phyloP scores from a whole-genome alignment of 1,140 invertebrate genomes.

The Ladona fulva region DNA sequence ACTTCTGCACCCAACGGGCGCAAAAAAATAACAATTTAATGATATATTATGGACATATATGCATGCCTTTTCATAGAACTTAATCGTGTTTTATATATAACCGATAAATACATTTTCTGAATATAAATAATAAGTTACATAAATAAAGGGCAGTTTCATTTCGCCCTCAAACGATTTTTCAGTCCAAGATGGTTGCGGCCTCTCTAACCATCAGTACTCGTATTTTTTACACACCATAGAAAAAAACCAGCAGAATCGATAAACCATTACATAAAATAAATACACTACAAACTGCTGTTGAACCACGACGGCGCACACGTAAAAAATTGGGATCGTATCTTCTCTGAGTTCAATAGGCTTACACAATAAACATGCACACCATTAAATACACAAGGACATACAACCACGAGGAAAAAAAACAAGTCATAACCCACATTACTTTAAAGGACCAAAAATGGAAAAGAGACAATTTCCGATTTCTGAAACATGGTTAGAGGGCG shows the following conservation, averaged over 20 bases:
- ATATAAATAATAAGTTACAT: slow-evolving; percentile 11
- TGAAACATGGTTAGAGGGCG: neutral
- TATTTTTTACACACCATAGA: neutral
- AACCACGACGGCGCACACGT: neutral
- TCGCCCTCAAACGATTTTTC: slow-evolving; percentile 4
- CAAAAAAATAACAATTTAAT: neutral
- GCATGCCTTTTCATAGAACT: neutral
- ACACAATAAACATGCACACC: neutral
- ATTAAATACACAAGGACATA: slow-evolving; percentile 10
- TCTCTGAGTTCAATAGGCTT: neutral
- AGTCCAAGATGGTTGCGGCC: neutral
- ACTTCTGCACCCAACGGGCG: neutral
- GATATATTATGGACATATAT: slow-evolving; percentile 11
- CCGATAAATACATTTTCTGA: slow-evolving; percentile 10
- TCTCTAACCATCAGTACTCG: neutral
- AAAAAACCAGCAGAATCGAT: neutral
- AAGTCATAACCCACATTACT: neutral
- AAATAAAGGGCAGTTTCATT: slow-evolving; percentile 1
- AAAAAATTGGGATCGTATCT: neutral
- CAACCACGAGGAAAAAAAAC: neutral
- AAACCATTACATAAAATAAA: neutral
- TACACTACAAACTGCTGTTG: slow-evolving; percentile 1
- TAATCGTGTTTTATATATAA: neutral
- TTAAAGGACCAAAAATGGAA: neutral
- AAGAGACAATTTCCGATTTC: neutral